Evolutionary conservation across 2,113 vertebrate genomes (phyloP).

Genomic region (Colaptes auratus): DNA sequence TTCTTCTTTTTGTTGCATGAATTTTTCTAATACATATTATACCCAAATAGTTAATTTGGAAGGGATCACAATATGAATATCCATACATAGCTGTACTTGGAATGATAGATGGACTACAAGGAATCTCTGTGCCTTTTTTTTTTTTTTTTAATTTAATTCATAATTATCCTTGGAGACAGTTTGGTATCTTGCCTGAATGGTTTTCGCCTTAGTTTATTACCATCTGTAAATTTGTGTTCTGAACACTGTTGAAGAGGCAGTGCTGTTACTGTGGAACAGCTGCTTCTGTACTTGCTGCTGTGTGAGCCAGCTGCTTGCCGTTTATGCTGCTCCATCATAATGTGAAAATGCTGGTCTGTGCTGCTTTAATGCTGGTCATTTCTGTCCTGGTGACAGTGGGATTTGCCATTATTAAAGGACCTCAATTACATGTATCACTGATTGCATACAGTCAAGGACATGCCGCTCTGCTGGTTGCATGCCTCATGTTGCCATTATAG

Average conservation of each 20-base stretch:
- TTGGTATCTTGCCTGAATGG: background rate
- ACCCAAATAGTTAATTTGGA: background rate
- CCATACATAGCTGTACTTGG: background rate
- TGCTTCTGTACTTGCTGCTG: constrained; percentile 7
- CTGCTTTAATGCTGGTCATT: background rate
- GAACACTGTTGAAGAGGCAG: background rate
- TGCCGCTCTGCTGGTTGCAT: background rate
- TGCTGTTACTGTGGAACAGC: background rate
- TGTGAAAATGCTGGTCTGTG: background rate
- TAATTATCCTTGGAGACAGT: background rate
- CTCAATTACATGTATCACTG: background rate
- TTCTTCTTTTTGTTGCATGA: background rate
- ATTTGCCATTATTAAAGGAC: background rate
- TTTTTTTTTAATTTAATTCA: background rate
- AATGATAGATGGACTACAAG: background rate
- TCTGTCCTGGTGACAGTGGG: background rate
- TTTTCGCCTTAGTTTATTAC: constrained; percentile 1
- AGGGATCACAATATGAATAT: background rate
- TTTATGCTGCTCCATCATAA: background rate
- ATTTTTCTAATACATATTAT: background rate
- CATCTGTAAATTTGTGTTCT: background rate
- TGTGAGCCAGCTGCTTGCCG: background rate
- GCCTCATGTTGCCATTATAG: background rate
- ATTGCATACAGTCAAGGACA: background rate
- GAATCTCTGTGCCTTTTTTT: background rate